Percentiles rank a stretch among this genome's conserved stretches.
phyloP scores from a whole-genome alignment of 2,888 invertebrate species.

The Mythimna ferrago region DNA sequence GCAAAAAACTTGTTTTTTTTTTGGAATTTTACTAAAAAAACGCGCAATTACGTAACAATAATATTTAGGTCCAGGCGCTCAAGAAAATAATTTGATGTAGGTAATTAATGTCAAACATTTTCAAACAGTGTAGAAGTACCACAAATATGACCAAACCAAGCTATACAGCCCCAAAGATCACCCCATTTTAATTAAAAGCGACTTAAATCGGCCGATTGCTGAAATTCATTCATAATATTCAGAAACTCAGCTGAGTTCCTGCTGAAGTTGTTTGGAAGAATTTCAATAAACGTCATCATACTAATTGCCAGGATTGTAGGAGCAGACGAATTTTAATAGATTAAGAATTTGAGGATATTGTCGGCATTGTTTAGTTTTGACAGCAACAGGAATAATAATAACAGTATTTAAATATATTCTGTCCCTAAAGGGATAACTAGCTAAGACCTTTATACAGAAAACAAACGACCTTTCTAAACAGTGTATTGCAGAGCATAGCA shows the following conservation, averaged over 20 bases:
- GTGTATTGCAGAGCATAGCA: no score
- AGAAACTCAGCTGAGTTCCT: constrained; percentile 61
- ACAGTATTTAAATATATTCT: not conserved
- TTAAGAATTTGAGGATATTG: constrained; percentile 34
- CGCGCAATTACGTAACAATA: no score
- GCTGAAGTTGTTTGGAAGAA: constrained; percentile 72
- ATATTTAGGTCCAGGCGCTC: no score
- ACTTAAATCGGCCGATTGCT: constrained; percentile 74
- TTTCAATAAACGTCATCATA: constrained; percentile 81
- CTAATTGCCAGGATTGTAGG: constrained; percentile 74
- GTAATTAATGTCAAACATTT: not conserved
- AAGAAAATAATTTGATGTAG: no score
- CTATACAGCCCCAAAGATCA: not conserved
- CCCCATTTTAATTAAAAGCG: constrained; percentile 50
- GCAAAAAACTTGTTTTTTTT: no score
- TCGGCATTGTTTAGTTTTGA: constrained; percentile 28
- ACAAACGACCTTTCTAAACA: not conserved
- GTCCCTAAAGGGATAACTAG: not conserved
- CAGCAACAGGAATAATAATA: not conserved
- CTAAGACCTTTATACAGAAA: not conserved
- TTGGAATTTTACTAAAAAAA: no score
- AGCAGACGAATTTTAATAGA: constrained; percentile 41
- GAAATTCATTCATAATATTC: constrained; percentile 81
- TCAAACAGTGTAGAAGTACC: not conserved
- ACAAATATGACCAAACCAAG: not conserved